phyloP scores from a whole-genome alignment of 2,888 invertebrate genomes.

The Brachyopa scutellaris region DNA sequence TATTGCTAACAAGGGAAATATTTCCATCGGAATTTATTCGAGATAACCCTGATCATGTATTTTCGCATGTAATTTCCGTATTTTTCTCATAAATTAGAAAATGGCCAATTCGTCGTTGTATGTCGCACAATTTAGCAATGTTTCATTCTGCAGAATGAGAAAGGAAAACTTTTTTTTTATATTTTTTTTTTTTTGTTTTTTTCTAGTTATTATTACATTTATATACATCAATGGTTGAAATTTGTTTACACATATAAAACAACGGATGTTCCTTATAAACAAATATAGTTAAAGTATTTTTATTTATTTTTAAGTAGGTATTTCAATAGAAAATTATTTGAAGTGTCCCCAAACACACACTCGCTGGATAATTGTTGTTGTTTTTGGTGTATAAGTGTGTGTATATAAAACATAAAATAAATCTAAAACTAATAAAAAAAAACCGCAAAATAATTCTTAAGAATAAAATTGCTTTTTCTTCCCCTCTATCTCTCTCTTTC shows the following conservation, averaged over 20 bases:
- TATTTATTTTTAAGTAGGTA: slow-evolving; percentile 57
- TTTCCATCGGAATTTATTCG: no score
- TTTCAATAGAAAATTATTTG: slow-evolving; percentile 63
- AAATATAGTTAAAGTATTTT: slow-evolving; percentile 37
- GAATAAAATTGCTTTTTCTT: slow-evolving; percentile 20
- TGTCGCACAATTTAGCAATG: no score
- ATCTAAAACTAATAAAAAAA: slow-evolving; percentile 21
- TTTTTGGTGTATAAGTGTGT: slow-evolving; percentile 46
- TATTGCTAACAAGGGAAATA: no score
- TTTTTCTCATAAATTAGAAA: no score
- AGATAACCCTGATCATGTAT: no score
- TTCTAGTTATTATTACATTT: slow-evolving; percentile 33
- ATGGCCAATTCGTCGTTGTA: no score
- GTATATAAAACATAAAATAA: slow-evolving; percentile 33
- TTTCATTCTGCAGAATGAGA: no score
- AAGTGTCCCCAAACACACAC: slow-evolving; percentile 51
- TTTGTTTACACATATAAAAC: slow-evolving; percentile 50
- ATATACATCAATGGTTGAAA: slow-evolving; percentile 50
- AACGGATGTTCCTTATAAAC: slow-evolving; percentile 48
- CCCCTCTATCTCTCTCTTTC: neutral
- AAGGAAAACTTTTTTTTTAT: no score
- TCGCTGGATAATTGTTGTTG: slow-evolving; percentile 59
- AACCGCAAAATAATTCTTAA: slow-evolving; percentile 35
- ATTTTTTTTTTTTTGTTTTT: slow-evolving; percentile 18
- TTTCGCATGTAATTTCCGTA: no score